A percentile compares a stretch with the other conserved stretches of the same genome.
phyloP scores from a whole-genome alignment of 2,797 vertebrate species.

The Hyperoplus lanceolatus region DNA sequence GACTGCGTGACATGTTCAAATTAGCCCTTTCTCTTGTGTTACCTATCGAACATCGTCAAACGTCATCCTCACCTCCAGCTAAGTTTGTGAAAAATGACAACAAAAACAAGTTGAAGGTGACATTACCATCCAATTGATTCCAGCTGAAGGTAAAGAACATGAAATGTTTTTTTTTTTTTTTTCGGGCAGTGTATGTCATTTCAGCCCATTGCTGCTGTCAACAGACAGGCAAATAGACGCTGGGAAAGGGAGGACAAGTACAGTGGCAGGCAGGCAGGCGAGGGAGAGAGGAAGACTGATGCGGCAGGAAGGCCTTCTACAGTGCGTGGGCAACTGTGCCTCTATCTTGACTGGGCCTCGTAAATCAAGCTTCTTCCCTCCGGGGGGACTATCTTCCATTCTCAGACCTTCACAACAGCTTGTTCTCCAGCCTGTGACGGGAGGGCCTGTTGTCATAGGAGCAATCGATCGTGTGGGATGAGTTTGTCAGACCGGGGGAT shows the following conservation, averaged over 20 bases:
- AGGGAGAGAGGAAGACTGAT: conserved; percentile 65
- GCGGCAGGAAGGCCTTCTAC: conserved; percentile 72
- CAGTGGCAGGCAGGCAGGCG: background rate
- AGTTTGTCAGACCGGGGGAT: conserved; percentile 74
- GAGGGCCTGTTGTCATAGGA: conserved; percentile 78
- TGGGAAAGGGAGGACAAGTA: too few species aligned
- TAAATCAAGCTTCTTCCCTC: conserved; percentile 79
- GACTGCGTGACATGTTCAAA: conserved; percentile 50
- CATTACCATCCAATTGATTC: conserved; percentile 41
- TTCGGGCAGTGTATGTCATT: conserved; percentile 59
- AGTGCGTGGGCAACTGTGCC: conserved; percentile 69
- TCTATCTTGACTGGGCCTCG: conserved; percentile 75
- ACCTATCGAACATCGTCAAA: conserved; percentile 34
- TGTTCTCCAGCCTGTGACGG: conserved; percentile 81
- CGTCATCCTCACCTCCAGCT: conserved; percentile 5
- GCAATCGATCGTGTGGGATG: conserved; percentile 81
- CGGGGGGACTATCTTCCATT: conserved; percentile 77
- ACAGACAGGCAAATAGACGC: conserved; percentile 45
- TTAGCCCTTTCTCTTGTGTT: conserved; percentile 37
- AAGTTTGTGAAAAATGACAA: conserved; percentile 33
- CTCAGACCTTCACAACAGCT: conserved; percentile 81
- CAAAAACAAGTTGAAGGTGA: conserved; percentile 50
- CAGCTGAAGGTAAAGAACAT: conserved; percentile 45
- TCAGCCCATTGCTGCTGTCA: conserved; percentile 67
- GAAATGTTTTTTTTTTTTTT: conserved; percentile 53